A percentile compares a stretch with the other conserved stretches of the same genome.
phyloP scores from a whole-genome alignment of 2,113 vertebrate genomes.

The Laticauda laticaudata region DNA sequence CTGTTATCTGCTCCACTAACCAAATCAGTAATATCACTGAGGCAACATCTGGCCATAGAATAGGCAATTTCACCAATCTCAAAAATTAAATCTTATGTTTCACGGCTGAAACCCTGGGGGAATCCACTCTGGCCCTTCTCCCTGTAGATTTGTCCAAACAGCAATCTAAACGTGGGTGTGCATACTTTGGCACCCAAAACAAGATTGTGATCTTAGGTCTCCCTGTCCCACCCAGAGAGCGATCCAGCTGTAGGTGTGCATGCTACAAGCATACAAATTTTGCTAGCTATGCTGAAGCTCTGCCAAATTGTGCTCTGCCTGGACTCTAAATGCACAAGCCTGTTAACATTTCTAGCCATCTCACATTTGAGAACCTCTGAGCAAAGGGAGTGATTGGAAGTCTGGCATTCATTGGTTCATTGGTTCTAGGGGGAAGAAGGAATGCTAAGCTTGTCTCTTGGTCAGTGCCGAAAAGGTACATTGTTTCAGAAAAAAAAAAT shows the following conservation, averaged over 20 bases:
- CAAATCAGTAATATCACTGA: not conserved
- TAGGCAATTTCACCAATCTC: not conserved
- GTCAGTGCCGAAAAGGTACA: not conserved
- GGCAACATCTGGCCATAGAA: not conserved
- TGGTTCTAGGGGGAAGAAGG: not conserved
- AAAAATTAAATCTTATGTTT: not conserved
- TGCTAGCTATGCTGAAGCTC: not conserved
- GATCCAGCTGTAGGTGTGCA: not conserved
- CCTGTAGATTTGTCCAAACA: not conserved
- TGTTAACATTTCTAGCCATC: not conserved
- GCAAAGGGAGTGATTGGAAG: not conserved
- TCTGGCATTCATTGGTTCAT: not conserved
- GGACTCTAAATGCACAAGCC: not conserved
- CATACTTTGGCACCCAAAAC: not conserved
- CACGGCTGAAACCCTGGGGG: not conserved
- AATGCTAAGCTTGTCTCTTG: not conserved
- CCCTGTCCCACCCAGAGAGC: not conserved
- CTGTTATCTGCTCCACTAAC: not conserved
- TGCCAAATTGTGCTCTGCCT: not conserved
- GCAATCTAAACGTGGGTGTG: not conserved
- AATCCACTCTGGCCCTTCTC: not conserved
- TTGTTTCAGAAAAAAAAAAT: not conserved
- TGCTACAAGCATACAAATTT: not conserved
- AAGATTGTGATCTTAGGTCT: not conserved
- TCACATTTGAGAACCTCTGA: not conserved